Evolutionary conservation across 2,888 invertebrate genomes (phyloP), one percentile per base, ranked within the genome.

Genomic region (Macroteleia sp.): DNA sequence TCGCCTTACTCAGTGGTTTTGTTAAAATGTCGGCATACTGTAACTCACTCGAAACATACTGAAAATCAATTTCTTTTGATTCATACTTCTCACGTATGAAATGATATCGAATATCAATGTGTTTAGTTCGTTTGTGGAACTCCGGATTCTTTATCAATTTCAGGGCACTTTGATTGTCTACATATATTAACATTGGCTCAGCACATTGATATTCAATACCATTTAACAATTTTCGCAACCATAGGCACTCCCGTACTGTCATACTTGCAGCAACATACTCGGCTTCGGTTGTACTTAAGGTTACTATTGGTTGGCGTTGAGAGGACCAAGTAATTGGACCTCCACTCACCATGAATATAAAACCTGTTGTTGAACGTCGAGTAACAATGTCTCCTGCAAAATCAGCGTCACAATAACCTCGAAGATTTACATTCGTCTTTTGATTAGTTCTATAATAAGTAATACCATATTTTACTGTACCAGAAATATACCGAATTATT

Each of bases 61-160:
- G 4, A 9, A 25, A 4, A 10, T 30, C n/a, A 9, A 48, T 30
- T 48, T 25, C 30, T 9, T 16, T 30, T 8, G 3, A 12, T 48
- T 28, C 25, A 28, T 16, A 48, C n/a, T 34, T 56, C 9, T 67
- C 57, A 1, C 57, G 22, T 0, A 67, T 48, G 14, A 44, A 57
- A 12, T 67, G 67, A 48, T 56, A 67, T 4, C 46, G 46, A 4
- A 69, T 9, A 17, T 69, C n/a, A n/a, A n/a, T n/a, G n/a, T n/a
- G n/a, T n/a, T n/a, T n/a, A n/a, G n/a, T n/a, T n/a, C n/a, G n/a
- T n/a, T n/a, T n/a, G n/a, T n/a, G n/a, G n/a, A n/a, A n/a, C n/a
- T n/a, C n/a, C n/a, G n/a, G n/a, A n/a, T n/a, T n/a, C n/a, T n/a
- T n/a, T n/a, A n/a, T n/a, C n/a, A n/a, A n/a, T n/a, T n/a, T n/a